Evolutionary conservation across 2,113 vertebrate genomes (phyloP).

Genomic region (Festucalex cinctus): DNA sequence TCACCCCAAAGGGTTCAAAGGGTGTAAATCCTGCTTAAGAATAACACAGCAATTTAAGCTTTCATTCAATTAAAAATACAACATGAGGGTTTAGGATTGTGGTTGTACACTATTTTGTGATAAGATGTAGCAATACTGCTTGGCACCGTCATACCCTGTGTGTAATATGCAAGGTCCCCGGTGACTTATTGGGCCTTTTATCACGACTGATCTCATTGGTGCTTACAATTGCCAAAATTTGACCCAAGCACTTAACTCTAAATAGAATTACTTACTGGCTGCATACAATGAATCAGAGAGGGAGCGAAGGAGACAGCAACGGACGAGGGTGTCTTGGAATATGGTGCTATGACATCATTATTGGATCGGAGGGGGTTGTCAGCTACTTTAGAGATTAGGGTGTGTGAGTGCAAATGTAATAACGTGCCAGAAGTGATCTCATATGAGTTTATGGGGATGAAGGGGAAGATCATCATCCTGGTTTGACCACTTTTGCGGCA

Average conservation of each 20-base stretch:
- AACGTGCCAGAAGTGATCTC: constrained; percentile 53
- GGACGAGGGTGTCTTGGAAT: constrained; percentile 57
- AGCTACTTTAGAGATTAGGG: constrained; percentile 44
- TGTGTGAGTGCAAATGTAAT: constrained; percentile 47
- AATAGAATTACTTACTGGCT: constrained; percentile 66
- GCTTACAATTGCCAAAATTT: constrained; percentile 59
- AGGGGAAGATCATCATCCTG: constrained; percentile 21
- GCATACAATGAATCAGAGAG: constrained; percentile 53
- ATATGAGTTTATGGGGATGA: constrained; percentile 19
- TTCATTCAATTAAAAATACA: constrained; percentile 25
- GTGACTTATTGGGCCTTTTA: constrained; percentile 53
- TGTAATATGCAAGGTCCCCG: constrained; percentile 35
- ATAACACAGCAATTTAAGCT: constrained; percentile 20
- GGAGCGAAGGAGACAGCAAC: constrained; percentile 26
- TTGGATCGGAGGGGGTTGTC: constrained; percentile 36
- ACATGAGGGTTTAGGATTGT: neutral
- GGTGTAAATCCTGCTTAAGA: constrained; percentile 31
- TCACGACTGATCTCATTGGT: constrained; percentile 62
- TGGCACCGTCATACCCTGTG: constrained; percentile 29
- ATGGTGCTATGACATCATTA: constrained; percentile 61
- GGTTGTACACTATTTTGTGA: neutral
- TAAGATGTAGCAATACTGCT: constrained; percentile 19
- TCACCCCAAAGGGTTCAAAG: constrained; percentile 22
- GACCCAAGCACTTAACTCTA: constrained; percentile 65
- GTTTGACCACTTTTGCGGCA: constrained; percentile 28